Evolutionary conservation across 2,113 vertebrate species (phyloP).

Genomic region (Jacana jacana): DNA sequence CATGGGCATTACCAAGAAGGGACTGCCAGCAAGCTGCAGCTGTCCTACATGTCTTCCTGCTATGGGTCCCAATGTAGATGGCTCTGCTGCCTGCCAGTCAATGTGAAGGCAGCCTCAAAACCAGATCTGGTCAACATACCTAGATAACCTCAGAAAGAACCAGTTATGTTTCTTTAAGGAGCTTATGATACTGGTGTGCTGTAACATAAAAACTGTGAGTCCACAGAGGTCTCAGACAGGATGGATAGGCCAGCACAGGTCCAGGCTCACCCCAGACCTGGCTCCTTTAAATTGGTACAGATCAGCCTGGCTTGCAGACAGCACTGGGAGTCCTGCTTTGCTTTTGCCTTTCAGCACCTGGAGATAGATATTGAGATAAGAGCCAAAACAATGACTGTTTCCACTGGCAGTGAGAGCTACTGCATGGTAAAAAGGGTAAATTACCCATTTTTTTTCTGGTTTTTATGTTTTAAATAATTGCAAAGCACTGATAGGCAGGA

Average conservation of each 20-base stretch:
- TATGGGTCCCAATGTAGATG: rapidly evolving
- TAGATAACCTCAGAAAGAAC: not conserved
- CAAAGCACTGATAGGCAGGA: not conserved
- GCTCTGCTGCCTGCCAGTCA: not conserved
- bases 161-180: not conserved
- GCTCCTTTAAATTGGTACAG: not conserved
- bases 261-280: not conserved
- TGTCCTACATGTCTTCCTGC: not conserved
- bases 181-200: not conserved
- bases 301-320: not conserved
- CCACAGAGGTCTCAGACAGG: not conserved
- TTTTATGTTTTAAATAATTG: not conserved
- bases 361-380: not conserved
- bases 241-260: not conserved
- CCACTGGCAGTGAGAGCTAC: not conserved
- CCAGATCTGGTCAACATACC: not conserved
- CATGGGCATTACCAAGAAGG: not conserved
- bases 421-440: not conserved
- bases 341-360: not conserved
- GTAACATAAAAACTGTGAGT: not conserved
- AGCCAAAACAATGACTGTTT: not conserved
- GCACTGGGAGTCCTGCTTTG: not conserved
- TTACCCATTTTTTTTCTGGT: not conserved
- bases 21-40: not conserved
- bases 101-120: not conserved